A percentile compares a stretch with the other conserved stretches of the same genome.
phyloP scores from a whole-genome alignment of 2,113 vertebrate species.

The Heloderma charlesbogerti region DNA sequence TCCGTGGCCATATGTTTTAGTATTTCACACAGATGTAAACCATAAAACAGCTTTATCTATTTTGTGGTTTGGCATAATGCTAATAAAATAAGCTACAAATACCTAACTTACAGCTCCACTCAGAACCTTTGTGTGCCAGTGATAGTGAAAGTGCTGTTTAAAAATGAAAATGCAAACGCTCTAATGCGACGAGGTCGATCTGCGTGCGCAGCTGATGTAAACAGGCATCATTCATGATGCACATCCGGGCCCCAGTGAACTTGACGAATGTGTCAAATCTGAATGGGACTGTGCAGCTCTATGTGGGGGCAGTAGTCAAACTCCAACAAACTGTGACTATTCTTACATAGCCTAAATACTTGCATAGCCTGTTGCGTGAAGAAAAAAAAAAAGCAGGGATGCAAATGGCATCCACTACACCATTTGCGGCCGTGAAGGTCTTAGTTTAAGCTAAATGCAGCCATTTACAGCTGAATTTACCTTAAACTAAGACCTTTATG shows the following conservation, averaged over 20 bases:
- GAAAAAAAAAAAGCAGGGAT: too few relatives aligned
- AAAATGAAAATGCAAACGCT: conserved; percentile 61
- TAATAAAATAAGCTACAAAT: conserved; percentile 85
- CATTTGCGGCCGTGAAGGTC: too few relatives aligned
- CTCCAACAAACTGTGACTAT: not conserved
- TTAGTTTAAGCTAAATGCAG: too few relatives aligned
- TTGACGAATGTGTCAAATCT: not conserved
- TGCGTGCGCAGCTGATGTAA: not conserved
- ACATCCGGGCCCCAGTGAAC: not conserved
- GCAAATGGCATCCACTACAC: too few relatives aligned
- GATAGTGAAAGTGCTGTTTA: conserved; percentile 62
- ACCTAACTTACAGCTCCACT: conserved; percentile 73
- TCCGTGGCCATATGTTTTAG: conserved; percentile 78
- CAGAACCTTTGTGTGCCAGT: conserved; percentile 58
- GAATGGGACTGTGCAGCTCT: not conserved
- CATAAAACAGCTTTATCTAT: conserved; percentile 85
- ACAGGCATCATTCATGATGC: not conserved
- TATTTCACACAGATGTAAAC: conserved; percentile 80
- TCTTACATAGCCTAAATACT: too few relatives aligned
- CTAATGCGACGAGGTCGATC: not conserved
- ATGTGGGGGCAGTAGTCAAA: not conserved
- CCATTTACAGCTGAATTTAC: too few relatives aligned
- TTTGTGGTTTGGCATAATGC: conserved; percentile 76
- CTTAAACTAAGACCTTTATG: too few relatives aligned
- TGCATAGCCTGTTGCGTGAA: too few relatives aligned